These are phyloP conservation scores for Priocnemis perturbator DNA, from an alignment of 2,888 invertebrate species.

Conservation along the genomic window DNA sequence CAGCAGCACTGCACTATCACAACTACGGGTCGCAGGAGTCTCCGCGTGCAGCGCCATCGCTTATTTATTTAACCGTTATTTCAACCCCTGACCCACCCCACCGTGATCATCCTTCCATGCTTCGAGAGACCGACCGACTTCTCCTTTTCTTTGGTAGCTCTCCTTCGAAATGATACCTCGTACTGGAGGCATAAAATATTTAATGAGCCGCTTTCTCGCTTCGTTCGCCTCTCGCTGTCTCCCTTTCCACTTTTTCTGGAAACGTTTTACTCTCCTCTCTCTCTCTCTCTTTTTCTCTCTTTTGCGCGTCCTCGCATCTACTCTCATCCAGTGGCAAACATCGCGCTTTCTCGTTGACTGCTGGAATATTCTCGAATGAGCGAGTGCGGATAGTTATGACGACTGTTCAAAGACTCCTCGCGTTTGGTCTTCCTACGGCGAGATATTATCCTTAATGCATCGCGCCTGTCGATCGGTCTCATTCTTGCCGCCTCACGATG, in stretches of 20 bases:
- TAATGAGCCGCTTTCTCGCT: slow-evolving; percentile 27
- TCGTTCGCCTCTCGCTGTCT: neutral
- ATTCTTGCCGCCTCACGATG: no score
- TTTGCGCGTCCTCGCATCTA: neutral
- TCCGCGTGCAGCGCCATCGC: slow-evolving; percentile 20
- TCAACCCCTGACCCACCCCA: slow-evolving; percentile 29
- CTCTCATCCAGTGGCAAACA: no score
- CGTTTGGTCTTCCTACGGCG: neutral
- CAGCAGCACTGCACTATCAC: slow-evolving; percentile 5
- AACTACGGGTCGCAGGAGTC: slow-evolving; percentile 1
- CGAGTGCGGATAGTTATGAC: no score
- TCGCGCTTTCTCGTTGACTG: no score
- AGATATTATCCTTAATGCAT: no score
- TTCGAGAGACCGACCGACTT: slow-evolving; percentile 32
- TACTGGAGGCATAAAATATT: slow-evolving; percentile 47
- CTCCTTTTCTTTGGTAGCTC: slow-evolving; percentile 45
- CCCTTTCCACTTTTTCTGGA: neutral
- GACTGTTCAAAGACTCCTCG: no score
- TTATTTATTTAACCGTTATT: slow-evolving; percentile 60
- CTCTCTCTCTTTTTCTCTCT: neutral
- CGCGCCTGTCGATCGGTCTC: no score
- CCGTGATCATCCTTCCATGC: slow-evolving; percentile 32
- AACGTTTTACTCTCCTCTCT: neutral
- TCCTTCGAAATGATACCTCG: slow-evolving; percentile 44
- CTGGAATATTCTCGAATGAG: neutral